Evolutionary conservation across 2,113 vertebrate species (phyloP), one percentile per base, ranked within the genome.

Genomic region (Xerus inauris): DNA sequence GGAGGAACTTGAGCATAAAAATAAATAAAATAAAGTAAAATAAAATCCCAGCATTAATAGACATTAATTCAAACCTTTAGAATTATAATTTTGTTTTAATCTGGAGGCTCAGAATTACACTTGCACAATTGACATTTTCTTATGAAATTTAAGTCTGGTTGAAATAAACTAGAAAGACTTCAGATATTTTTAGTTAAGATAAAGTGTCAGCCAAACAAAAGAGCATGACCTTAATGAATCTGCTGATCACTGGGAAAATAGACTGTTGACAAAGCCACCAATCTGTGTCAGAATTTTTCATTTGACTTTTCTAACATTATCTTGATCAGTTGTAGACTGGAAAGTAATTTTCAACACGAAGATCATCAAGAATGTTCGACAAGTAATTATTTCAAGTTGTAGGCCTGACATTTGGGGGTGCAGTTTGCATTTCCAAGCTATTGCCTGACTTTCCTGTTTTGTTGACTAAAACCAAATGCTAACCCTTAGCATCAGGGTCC

Each of bases 121-220:
- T 90, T 83, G 13, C 3, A 92, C 42, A 76, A 76, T 71, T 69
- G 69, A 57, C 59, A 94, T 71, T 47, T 89, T 88, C 47, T 89
- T 89, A 76, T 47, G 77, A 84, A 77, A 89, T 94, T 83, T 62
- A 49, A 77, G 17, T 81, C 75, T 83, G 26, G 54, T 57, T 86
- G 69, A 85, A 93, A 85, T 96, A 84, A 90, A 84, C 57, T 85
- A 42, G 72, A 85, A 85, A 93, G 82, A 76, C 72, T 40, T 82
- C 32, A 87, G 42, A 62, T 92, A 84, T 80, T 94, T 97, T 97
- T 65, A 90, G 75, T 72, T 51, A 73, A 92, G 76, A 76, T 32
- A 49, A 69, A 67, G 8, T 35, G 38, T 57, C 32, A 80, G 75
- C 51, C 65, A 92, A 65, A 87, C 64, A 84, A 59, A 47, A 82